Base-by-base conservation (phyloP, 2,888 invertebrate genomes). In the Seladonia tumulorum region DNA sequence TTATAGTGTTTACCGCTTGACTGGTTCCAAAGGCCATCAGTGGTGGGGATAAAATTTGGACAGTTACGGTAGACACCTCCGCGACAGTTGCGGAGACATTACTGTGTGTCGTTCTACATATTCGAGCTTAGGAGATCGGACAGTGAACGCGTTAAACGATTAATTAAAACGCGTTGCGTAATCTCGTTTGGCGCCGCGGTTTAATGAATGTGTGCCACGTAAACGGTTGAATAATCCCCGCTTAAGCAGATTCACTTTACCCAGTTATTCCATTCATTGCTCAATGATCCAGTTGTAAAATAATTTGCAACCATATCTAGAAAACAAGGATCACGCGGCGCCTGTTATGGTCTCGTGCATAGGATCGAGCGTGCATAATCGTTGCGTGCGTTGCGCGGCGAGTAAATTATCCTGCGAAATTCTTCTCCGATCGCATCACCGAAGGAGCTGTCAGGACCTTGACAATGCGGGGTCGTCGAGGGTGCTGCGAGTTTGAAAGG, bases 361-460 rank as follows among this genome's bases (percentile, higher is more conserved):
- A 66, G 75, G 39, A 57, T 71, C 53, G 60, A 79, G 68, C 22
- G 71, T 73, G 75, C 60, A 83, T 78, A 83, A 87, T 86, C 72
- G 73, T 74, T 73, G 66, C 60, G 29, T 79, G 68, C 49, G 53
- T 79, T 82, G 70, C 79, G 57, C 81, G 79, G 18, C 76, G 49
- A 71, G 76, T 79, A 84, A 88, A 90, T 91, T 88, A 91, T 87
- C 73, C 79, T 74, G 79, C n/a, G 79, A 86, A 89, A 91, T 92
- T 88, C 90, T 76, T 86, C 76, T 42, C 63, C 71, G 66, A 77
- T 85, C 80, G 82, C 87, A 84, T 91, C 91, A 91, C 18, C 60
- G 42, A 70, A 84, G 75, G 47, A 84, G 74, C 76, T 75, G 81
- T 47, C 73, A 81, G 82, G 82, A 87, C 88, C 91, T 91, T 90